A percentile compares a stretch with the other conserved stretches of the same genome.
phyloP scores from a whole-genome alignment of 2,797 vertebrate genomes.

The Acanthurus lineatus region DNA sequence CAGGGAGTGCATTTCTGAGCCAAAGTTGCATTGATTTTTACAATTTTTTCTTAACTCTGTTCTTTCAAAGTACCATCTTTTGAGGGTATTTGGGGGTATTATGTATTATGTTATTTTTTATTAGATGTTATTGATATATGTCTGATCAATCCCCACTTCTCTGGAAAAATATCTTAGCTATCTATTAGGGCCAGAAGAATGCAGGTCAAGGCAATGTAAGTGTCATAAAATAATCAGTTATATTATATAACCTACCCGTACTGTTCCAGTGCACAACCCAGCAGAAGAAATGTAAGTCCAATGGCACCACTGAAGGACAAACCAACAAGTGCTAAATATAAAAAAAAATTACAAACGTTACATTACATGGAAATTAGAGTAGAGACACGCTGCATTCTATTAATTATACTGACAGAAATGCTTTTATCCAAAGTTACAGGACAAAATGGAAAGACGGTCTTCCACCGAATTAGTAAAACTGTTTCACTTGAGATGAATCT shows the following conservation, averaged over 20 bases:
- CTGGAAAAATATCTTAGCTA: too few species aligned
- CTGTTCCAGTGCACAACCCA: conserved; percentile 92
- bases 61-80: background rate
- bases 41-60: background rate
- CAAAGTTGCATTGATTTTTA: background rate
- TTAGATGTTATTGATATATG: background rate
- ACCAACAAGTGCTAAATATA: conserved; percentile 90
- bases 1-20: background rate
- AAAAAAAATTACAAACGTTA: background rate
- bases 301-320: conserved; percentile 96
- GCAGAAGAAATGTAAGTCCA: conserved; percentile 94
- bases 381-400: too few species aligned
- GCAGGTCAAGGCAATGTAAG: too few species aligned
- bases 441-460: background rate
- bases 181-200: too few species aligned
- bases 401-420: background rate
- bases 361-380: background rate
- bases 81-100: background rate
- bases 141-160: background rate
- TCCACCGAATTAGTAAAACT: too few species aligned
- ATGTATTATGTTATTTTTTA: background rate
- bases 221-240: too few species aligned
- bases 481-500: background rate
- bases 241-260: conserved; percentile 87
- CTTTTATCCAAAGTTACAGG: background rate